Evolutionary conservation across 2,888 invertebrate species (phyloP).

Genomic region (Ischnus inquisitorius): DNA sequence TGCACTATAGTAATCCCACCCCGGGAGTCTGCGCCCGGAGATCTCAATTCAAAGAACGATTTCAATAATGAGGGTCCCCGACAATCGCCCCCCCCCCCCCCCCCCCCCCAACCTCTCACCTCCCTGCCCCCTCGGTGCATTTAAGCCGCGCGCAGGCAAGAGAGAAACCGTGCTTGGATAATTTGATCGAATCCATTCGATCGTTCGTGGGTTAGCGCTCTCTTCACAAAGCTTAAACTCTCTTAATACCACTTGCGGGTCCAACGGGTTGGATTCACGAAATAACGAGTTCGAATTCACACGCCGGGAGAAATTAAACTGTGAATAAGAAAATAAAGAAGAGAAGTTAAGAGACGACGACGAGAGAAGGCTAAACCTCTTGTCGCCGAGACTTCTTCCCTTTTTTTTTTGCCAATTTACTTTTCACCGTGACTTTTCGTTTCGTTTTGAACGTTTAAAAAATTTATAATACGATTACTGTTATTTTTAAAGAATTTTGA

Average conservation of each 20-base stretch:
- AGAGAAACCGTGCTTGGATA: slow-evolving; percentile 51
- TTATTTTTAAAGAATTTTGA: too few relatives aligned
- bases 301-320: slow-evolving; percentile 56
- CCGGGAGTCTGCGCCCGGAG: slow-evolving; percentile 36
- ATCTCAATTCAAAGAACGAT: slow-evolving; percentile 67
- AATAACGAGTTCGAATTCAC: slow-evolving; percentile 60
- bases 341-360: not conserved
- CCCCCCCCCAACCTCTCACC: not conserved
- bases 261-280: slow-evolving; percentile 21
- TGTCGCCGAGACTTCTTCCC: too few relatives aligned
- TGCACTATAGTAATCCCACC: slow-evolving; percentile 26
- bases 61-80: slow-evolving; percentile 60
- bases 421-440: too few relatives aligned
- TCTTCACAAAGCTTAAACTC: slow-evolving; percentile 47
- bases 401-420: too few relatives aligned
- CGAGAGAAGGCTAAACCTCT: too few relatives aligned
- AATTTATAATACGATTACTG: too few relatives aligned
- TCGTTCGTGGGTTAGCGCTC: slow-evolving; percentile 43
- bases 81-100: slow-evolving; percentile 5
- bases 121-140: slow-evolving; percentile 25
- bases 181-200: slow-evolving; percentile 67
- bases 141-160: slow-evolving; percentile 40
- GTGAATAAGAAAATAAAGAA: slow-evolving; percentile 38
- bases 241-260: slow-evolving; percentile 56
- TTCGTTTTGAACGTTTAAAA: too few relatives aligned